A percentile compares a stretch with the other conserved stretches of the same genome.
Evolutionary conservation across 2,797 vertebrate species (phyloP).

Genomic region (Naso thynnoides): DNA sequence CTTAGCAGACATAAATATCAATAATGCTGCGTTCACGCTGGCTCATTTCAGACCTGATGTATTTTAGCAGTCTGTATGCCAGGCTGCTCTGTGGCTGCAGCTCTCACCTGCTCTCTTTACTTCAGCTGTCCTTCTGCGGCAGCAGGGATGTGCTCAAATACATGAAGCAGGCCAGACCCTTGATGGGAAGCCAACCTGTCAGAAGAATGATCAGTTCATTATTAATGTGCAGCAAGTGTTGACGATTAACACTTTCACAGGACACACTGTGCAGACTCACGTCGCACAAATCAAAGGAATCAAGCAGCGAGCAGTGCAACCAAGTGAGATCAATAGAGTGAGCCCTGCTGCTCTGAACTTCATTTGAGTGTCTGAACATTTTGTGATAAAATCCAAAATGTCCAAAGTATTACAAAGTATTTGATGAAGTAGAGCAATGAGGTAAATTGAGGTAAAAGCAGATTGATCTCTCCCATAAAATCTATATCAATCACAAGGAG

Average conservation of each 20-base stretch:
- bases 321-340: conserved; percentile 19
- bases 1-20: conserved; percentile 54
- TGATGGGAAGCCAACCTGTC: conserved; percentile 43
- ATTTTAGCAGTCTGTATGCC: conserved; percentile 19
- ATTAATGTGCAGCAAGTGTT: conserved; percentile 45
- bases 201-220: conserved; percentile 48
- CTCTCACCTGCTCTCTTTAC: conserved; percentile 18
- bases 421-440: conserved; percentile 9
- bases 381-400: background rate
- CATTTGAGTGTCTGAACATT: conserved; percentile 7
- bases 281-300: conserved; percentile 30
- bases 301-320: conserved; percentile 25
- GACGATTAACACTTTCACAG: conserved; percentile 42
- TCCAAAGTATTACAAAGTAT: conserved; percentile 1
- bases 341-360: conserved; percentile 5
- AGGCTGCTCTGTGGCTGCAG: conserved; percentile 25
- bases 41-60: conserved; percentile 37
- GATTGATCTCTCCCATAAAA: conserved; percentile 18
- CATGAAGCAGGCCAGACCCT: conserved; percentile 3
- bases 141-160: conserved; percentile 24
- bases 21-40: conserved; percentile 42
- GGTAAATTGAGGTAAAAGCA: conserved; percentile 18
- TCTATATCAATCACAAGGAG: conserved; percentile 19
- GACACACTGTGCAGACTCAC: conserved; percentile 35
- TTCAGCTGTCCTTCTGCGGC: background rate